Conservation (phyloP, 2,888 invertebrate genomes). For the Dione juno region DNA sequence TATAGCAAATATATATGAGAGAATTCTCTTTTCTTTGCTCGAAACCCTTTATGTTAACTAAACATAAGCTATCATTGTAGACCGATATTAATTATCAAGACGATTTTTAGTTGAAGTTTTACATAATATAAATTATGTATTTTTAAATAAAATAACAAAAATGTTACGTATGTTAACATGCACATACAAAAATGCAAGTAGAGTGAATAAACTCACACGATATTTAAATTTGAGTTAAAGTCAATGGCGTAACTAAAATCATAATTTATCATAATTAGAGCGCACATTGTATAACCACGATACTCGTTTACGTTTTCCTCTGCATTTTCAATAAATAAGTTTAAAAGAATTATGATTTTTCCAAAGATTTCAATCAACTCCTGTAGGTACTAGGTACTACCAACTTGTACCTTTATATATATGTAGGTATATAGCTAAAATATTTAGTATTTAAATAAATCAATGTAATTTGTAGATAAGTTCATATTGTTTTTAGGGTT, state of each 20-base stretch:
- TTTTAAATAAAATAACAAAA: not conserved
- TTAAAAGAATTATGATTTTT: not conserved
- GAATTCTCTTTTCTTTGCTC: too few species aligned
- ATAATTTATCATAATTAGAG: slow-evolving; percentile 51
- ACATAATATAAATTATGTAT: too few species aligned
- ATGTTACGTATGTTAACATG: not conserved
- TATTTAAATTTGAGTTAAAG: slow-evolving; percentile 11
- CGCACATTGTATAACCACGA: slow-evolving; percentile 41
- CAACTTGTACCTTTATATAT: too few species aligned
- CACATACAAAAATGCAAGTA: not conserved
- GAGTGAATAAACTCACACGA: not conserved
- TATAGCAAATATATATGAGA: too few species aligned
- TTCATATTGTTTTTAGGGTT: too few species aligned
- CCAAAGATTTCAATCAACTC: not conserved
- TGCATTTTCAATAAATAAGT: slow-evolving; percentile 1
- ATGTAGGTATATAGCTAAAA: too few species aligned
- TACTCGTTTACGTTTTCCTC: slow-evolving; percentile 27
- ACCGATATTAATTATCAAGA: too few species aligned
- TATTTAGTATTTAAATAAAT: too few species aligned
- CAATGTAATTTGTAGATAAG: too few species aligned
- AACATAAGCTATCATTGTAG: too few species aligned
- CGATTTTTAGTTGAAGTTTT: too few species aligned
- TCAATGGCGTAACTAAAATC: slow-evolving; percentile 52
- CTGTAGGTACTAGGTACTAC: not conserved
- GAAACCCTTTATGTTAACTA: too few species aligned